A percentile compares a stretch with the other conserved stretches of the same genome.
Evolutionary conservation across 2,797 vertebrate genomes (phyloP).

Genomic region (Malacoctenus gilli): DNA sequence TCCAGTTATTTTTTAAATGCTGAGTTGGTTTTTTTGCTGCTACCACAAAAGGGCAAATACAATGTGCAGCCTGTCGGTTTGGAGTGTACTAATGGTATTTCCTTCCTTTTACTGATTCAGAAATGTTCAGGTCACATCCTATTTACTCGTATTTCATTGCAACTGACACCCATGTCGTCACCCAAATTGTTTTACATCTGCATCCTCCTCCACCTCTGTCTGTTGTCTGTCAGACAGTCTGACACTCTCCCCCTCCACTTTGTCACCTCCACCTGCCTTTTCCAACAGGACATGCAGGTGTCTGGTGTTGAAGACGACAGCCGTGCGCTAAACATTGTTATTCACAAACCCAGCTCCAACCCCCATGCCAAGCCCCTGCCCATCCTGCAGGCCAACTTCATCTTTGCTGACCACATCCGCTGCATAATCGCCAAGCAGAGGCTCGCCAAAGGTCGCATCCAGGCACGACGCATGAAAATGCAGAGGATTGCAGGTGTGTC

Average conservation of each 20-base stretch:
- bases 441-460: constrained; percentile 96
- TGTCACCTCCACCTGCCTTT: neutral
- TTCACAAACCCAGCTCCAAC: constrained; percentile 96
- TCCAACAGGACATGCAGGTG: constrained; percentile 99
- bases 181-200: neutral
- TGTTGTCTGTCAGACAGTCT: neutral
- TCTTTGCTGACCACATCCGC: constrained; percentile 97
- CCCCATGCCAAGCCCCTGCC: constrained; percentile 97
- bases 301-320: constrained; percentile 97
- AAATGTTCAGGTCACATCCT: too few species aligned
- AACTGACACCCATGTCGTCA: neutral
- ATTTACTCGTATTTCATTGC: neutral
- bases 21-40: too few species aligned
- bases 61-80: too few species aligned
- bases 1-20: too few species aligned
- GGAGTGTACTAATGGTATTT: too few species aligned
- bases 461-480: constrained; percentile 97
- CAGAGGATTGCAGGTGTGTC: constrained; percentile 92
- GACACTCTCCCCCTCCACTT: too few species aligned
- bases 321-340: constrained; percentile 92
- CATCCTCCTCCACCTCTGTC: neutral
- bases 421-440: constrained; percentile 98
- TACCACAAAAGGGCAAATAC: too few species aligned
- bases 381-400: constrained; percentile 96
- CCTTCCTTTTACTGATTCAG: too few species aligned